Evolutionary conservation across 2,888 invertebrate genomes (phyloP), one percentile per base, ranked within the genome.

Genomic region (Pollenia amentaria): DNA sequence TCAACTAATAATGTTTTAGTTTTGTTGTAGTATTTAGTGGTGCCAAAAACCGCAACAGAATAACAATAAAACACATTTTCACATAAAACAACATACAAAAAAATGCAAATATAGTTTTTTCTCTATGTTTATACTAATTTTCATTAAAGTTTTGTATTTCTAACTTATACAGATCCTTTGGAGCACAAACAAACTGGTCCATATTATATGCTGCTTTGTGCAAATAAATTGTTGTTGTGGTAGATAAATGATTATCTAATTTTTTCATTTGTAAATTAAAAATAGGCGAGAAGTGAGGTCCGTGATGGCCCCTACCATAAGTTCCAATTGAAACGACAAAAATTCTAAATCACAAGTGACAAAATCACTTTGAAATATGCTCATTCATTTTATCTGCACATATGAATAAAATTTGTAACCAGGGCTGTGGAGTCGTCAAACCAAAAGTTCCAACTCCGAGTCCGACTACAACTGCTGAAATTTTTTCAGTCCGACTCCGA

Each of bases 171-270:
- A 55, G 21, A 29, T 55, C 55, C 55, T 55, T 55, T 18, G 10
- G 16, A 4, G 21, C 1, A 4, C 21, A 55, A 11, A 21, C 6
- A 65, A 14, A 8, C 46, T 46, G 7, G n/a, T 55, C 29, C 18
- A 14, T 29, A n/a, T 51, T 29, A 12, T 4, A 16, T 12, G 16
- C 51, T 38, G 6, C 14, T 69, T 57, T 69, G 12, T 48, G 51
- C 9, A 9, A 55, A 78, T 78, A 44, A 62, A 60, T 79, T 79
- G 42, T 62, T 29, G 53, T 29, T 79, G 79, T 64, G 79, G 79
- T 64, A 40, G 62, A 70, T 48, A 79, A 62, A 79, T 79, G 62
- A 79, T 79, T 53, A 70, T 70, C 16, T 40, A 21, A 9, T 64
- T 55, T 62, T 10, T 64, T 18, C 4, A 46, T 57, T 11, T 46